Percentiles rank a stretch among this genome's conserved stretches.
phyloP scores from a whole-genome alignment of 2,888 invertebrate genomes.

The Gnatocerus cornutus region DNA sequence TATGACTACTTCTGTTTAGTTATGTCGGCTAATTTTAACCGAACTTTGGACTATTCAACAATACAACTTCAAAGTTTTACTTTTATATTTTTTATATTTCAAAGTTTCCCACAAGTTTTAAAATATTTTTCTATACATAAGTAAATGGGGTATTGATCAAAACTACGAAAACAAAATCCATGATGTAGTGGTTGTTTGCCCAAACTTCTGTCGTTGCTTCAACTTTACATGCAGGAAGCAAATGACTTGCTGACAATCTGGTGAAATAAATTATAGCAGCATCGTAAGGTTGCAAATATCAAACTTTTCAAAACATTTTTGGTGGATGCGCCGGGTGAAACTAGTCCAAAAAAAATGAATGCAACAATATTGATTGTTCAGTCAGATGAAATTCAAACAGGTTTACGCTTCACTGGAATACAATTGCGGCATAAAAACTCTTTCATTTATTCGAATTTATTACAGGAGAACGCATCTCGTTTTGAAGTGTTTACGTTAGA shows the following conservation, averaged over 20 bases:
- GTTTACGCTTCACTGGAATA: not conserved
- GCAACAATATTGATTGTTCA: not conserved
- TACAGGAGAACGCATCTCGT: not conserved
- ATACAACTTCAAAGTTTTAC: too few species aligned
- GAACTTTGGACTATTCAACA: constrained; percentile 1
- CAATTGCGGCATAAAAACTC: not conserved
- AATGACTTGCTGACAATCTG: too few species aligned
- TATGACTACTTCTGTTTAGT: constrained; percentile 19
- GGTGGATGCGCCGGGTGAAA: not conserved
- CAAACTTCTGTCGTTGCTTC: not conserved
- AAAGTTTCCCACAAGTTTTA: too few species aligned
- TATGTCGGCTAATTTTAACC: constrained; percentile 35
- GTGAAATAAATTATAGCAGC: too few species aligned
- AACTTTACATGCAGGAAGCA: too few species aligned
- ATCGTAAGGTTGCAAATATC: too few species aligned
- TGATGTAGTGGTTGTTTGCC: not conserved
- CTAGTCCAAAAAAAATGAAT: not conserved
- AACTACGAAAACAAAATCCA: constrained; percentile 2
- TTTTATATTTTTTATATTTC: too few species aligned
- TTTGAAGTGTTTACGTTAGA: constrained; percentile 1
- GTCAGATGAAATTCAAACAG: not conserved
- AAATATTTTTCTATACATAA: not conserved
- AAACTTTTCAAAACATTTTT: too few species aligned
- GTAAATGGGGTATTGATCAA: constrained; percentile 9
- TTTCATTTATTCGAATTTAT: constrained; percentile 1